phyloP scores from a whole-genome alignment of 2,113 vertebrate genomes.

The Plecturocebus donacophilus region DNA sequence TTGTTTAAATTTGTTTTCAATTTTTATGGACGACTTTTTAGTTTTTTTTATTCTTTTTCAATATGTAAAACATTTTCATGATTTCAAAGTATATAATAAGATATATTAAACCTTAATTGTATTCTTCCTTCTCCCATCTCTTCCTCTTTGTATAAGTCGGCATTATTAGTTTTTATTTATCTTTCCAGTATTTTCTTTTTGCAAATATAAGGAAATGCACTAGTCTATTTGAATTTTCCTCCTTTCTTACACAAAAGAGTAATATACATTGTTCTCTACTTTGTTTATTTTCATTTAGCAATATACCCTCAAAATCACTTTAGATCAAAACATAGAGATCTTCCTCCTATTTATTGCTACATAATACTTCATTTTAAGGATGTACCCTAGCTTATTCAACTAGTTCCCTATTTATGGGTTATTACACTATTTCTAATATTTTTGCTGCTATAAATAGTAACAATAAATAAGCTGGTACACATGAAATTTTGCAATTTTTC shows the following conservation, averaged over 20 bases:
- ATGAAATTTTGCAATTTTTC: neutral
- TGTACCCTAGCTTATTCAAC: neutral
- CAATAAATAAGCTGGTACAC: neutral
- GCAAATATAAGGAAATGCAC: neutral
- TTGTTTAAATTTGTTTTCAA: neutral
- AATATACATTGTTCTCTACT: neutral
- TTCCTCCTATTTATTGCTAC: neutral
- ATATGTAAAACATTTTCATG: neutral
- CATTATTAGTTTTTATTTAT: neutral
- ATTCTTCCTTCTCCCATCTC: neutral
- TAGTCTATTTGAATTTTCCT: neutral
- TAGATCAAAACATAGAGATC: neutral
- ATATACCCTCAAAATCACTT: neutral
- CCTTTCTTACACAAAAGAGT: neutral
- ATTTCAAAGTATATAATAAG: neutral
- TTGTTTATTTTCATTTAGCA: neutral
- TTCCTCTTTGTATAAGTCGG: neutral
- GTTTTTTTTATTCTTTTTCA: neutral
- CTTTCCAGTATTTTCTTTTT: neutral
- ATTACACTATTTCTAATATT: neutral
- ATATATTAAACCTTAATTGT: neutral
- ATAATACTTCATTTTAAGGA: slow-evolving; percentile 30
- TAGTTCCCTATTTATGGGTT: neutral
- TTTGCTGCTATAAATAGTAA: slow-evolving; percentile 9
- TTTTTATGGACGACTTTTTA: neutral